A percentile compares a stretch with the other conserved stretches of the same genome.
phyloP scores from a whole-genome alignment of 2,113 vertebrate species.

The Sapajus apella region DNA sequence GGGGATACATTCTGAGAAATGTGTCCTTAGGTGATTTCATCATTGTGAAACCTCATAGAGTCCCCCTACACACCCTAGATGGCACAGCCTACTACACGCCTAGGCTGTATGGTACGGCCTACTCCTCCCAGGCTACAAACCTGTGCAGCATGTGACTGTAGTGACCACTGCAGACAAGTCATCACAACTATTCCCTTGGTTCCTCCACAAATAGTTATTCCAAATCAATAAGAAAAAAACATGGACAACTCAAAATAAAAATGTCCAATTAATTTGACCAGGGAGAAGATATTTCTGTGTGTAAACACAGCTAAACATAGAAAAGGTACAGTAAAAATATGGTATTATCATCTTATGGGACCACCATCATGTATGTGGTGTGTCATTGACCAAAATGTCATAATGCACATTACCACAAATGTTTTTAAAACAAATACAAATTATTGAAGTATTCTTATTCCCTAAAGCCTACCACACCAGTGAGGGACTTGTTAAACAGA shows the following conservation, averaged over 20 bases:
- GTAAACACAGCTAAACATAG: not conserved
- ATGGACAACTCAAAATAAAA: not conserved
- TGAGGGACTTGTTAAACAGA: not conserved
- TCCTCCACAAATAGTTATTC: not conserved
- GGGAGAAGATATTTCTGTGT: too few relatives aligned
- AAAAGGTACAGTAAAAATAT: not conserved
- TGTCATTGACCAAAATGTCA: not conserved
- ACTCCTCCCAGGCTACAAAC: not conserved
- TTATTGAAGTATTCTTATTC: not conserved
- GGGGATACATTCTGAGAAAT: not conserved
- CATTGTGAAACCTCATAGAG: not conserved
- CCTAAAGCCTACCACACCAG: not conserved
- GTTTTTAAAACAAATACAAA: not conserved
- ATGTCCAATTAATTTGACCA: not conserved
- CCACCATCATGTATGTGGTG: not conserved
- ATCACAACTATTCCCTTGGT: not conserved
- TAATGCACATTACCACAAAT: not conserved
- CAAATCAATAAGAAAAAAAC: not conserved
- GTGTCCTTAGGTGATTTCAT: not conserved
- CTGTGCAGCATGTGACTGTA: not conserved
- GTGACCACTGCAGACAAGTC: not conserved
- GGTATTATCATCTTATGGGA: not conserved
- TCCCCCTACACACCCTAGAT: not conserved
- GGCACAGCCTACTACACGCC: not conserved
- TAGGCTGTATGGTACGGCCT: not conserved